Percentiles rank a stretch among this genome's conserved stretches.
Conservation (phyloP, 1,140 invertebrate genomes). For the Hirudo medicinalis region DNA sequence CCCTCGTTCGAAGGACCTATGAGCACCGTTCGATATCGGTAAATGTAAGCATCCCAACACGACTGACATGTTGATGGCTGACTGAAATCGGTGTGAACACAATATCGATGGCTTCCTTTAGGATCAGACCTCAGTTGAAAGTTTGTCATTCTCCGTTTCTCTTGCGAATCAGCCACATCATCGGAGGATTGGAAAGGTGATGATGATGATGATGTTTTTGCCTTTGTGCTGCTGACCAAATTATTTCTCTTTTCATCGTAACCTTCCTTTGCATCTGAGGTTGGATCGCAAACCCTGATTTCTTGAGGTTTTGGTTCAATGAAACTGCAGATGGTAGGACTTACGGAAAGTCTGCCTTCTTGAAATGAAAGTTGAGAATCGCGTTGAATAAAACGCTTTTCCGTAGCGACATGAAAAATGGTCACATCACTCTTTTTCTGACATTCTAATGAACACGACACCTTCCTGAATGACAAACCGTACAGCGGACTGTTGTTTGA, state of each 20-base stretch:
- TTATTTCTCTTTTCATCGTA: background rate
- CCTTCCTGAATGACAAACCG: conserved; percentile 5
- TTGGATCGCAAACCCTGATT: conserved; percentile 13
- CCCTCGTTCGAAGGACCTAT: conserved; percentile 12
- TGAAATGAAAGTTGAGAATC: background rate
- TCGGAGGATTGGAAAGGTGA: background rate
- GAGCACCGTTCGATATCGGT: conserved; percentile 16
- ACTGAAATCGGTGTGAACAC: conserved; percentile 14
- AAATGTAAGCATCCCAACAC: conserved; percentile 20
- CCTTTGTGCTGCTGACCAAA: background rate
- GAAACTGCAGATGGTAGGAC: conserved; percentile 17
- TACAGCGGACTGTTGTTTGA: background rate
- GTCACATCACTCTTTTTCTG: background rate
- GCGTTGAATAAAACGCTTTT: background rate
- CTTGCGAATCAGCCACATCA: background rate
- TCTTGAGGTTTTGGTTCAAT: conserved; percentile 13
- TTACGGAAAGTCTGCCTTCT: background rate
- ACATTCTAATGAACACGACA: conserved; percentile 2
- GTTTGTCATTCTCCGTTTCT: background rate
- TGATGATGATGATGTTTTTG: too few relatives aligned
- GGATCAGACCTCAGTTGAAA: background rate
- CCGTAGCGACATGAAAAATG: background rate
- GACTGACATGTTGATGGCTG: conserved; percentile 15
- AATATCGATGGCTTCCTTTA: conserved; percentile 10
- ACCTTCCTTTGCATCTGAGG: background rate